These are phyloP conservation scores for Garra rufa DNA, from an alignment of 2,113 vertebrate species.

Conservation along the genomic window DNA sequence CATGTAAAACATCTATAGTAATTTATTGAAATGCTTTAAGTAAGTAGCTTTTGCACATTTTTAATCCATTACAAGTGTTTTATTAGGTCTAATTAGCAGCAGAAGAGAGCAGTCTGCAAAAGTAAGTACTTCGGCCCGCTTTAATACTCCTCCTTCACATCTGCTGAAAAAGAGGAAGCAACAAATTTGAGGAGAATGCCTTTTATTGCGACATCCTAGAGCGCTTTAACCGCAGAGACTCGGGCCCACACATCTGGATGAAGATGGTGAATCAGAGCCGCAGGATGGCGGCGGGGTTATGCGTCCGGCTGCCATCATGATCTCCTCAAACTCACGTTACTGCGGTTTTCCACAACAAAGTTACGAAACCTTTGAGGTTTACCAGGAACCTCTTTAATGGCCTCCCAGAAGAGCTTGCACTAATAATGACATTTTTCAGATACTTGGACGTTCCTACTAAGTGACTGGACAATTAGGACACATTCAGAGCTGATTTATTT, in stretches of 20 bases:
- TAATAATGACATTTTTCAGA: constrained; percentile 34
- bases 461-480: constrained; percentile 1
- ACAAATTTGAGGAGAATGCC: constrained; percentile 29
- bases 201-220: constrained; percentile 38
- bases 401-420: constrained; percentile 5
- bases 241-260: constrained; percentile 51
- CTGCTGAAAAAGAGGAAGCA: constrained; percentile 42
- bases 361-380: constrained; percentile 43
- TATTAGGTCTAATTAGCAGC: neutral
- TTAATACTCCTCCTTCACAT: neutral
- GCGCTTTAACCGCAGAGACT: constrained; percentile 25
- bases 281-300: constrained; percentile 26
- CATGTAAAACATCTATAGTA: too few species aligned
- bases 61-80: neutral
- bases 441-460: constrained; percentile 25
- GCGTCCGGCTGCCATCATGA: constrained; percentile 44
- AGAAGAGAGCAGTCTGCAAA: constrained; percentile 7
- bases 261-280: constrained; percentile 41
- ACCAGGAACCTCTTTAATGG: constrained; percentile 39
- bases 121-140: neutral
- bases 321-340: constrained; percentile 22
- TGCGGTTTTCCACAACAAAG: constrained; percentile 40
- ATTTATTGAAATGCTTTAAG: neutral
- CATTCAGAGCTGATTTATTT: constrained; percentile 25
- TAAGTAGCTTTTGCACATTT: neutral